Conservation (phyloP, 2,113 vertebrate genomes). For the Aix galericulata region DNA sequence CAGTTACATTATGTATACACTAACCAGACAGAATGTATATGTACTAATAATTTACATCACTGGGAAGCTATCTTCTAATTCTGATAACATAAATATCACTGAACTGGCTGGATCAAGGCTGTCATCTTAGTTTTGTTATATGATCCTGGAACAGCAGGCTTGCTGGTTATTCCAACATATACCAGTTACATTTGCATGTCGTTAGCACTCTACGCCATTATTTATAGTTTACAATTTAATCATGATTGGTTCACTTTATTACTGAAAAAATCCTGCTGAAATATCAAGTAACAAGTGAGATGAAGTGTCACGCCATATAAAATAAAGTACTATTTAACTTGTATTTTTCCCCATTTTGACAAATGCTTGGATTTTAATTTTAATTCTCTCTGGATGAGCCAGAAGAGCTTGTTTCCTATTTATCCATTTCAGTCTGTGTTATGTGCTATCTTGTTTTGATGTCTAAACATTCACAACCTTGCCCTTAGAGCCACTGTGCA, state of each 20-base stretch:
- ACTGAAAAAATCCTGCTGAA: constrained; percentile 3
- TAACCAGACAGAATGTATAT: constrained; percentile 72
- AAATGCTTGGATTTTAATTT: neutral
- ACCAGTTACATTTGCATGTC: constrained; percentile 57
- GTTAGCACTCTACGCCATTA: constrained; percentile 39
- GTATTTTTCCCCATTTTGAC: neutral
- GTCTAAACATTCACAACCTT: neutral
- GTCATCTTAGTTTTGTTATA: constrained; percentile 72
- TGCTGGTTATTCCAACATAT: constrained; percentile 48
- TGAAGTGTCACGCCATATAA: neutral
- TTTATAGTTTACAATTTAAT: constrained; percentile 53
- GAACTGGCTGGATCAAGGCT: constrained; percentile 58
- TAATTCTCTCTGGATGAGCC: neutral
- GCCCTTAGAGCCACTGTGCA: constrained; percentile 17
- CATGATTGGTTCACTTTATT: constrained; percentile 40
- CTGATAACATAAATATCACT: constrained; percentile 68
- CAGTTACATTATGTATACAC: constrained; percentile 64
- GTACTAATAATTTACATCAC: constrained; percentile 72
- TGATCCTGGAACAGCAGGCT: constrained; percentile 66
- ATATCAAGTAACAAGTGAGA: neutral
- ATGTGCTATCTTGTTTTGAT: neutral
- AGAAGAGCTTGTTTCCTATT: neutral
- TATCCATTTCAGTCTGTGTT: neutral
- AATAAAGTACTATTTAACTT: neutral
- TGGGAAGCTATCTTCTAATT: constrained; percentile 71